Conservation (phyloP, 1,140 invertebrate genomes). For the Neomicropteryx cornuta region DNA sequence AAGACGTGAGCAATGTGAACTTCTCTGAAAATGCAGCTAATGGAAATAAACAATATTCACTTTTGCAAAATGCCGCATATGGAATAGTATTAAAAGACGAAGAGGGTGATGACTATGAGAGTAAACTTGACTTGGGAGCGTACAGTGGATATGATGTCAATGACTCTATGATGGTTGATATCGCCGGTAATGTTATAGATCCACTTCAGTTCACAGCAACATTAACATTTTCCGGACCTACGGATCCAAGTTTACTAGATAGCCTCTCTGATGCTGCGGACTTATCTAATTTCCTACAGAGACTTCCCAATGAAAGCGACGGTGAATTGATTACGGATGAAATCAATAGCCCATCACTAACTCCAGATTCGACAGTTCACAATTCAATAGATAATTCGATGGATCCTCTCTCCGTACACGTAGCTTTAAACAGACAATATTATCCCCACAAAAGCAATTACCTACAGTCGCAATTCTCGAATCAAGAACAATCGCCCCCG, state of each 20-base stretch:
- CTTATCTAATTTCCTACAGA: slow-evolving; percentile 55
- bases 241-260: slow-evolving; percentile 55
- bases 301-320: slow-evolving; percentile 46
- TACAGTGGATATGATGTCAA: slow-evolving; percentile 50
- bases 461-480: slow-evolving; percentile 32
- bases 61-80: slow-evolving; percentile 72
- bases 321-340: slow-evolving; percentile 49
- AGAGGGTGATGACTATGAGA: slow-evolving; percentile 62
- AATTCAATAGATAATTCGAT: slow-evolving; percentile 53
- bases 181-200: slow-evolving; percentile 64
- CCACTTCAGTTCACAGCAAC: slow-evolving; percentile 72
- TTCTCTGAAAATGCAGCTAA: slow-evolving; percentile 38
- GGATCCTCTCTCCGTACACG: slow-evolving; percentile 57
- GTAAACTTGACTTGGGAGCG: slow-evolving; percentile 53
- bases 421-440: slow-evolving; percentile 39
- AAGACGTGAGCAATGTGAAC: slow-evolving; percentile 31
- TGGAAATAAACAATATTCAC: slow-evolving; percentile 61
- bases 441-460: slow-evolving; percentile 39
- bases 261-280: slow-evolving; percentile 63
- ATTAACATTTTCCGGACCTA: slow-evolving; percentile 61
- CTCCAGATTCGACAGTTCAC: slow-evolving; percentile 48
- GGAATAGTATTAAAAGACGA: slow-evolving; percentile 67
- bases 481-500: slow-evolving; percentile 36
- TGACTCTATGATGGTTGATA: slow-evolving; percentile 71
- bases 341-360: slow-evolving; percentile 47